Conservation (phyloP, 2,888 invertebrate species). For the Tridacna crocea region DNA sequence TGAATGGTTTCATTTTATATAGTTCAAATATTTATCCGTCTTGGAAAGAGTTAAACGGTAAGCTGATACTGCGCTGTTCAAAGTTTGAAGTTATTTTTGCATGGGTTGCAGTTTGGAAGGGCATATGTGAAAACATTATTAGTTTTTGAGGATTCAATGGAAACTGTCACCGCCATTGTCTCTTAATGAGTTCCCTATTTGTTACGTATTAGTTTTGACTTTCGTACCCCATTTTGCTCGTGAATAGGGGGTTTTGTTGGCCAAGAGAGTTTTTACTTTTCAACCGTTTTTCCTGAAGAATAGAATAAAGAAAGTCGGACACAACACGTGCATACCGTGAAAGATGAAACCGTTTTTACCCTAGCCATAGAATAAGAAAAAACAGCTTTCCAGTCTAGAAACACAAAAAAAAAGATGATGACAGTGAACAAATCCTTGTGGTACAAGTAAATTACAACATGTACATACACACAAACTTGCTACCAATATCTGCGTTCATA, state of each 20-base stretch:
- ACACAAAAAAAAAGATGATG: too few relatives aligned
- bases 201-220: slow-evolving; percentile 21
- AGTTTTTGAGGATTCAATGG: slow-evolving; percentile 21
- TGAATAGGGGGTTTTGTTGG: slow-evolving; percentile 17
- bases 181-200: slow-evolving; percentile 16
- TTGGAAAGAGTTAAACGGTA: neutral
- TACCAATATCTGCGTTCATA: too few relatives aligned
- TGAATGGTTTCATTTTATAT: too few relatives aligned
- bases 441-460: too few relatives aligned
- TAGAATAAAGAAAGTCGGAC: neutral
- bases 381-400: too few relatives aligned
- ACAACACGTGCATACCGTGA: neutral
- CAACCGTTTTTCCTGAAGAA: neutral
- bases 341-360: neutral
- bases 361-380: neutral
- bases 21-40: too few relatives aligned
- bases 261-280: slow-evolving; percentile 12
- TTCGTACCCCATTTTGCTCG: slow-evolving; percentile 15
- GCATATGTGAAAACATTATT: slow-evolving; percentile 31
- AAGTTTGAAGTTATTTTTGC: slow-evolving; percentile 27
- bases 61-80: slow-evolving; percentile 19
- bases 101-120: slow-evolving; percentile 22
- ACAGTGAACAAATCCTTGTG: too few relatives aligned
- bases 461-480: too few relatives aligned
- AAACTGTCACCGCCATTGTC: slow-evolving; percentile 19